Evolutionary conservation across 92 coral and sea anemone genomes (phyloP).

Genomic region (Phenganax stokvisi): DNA sequence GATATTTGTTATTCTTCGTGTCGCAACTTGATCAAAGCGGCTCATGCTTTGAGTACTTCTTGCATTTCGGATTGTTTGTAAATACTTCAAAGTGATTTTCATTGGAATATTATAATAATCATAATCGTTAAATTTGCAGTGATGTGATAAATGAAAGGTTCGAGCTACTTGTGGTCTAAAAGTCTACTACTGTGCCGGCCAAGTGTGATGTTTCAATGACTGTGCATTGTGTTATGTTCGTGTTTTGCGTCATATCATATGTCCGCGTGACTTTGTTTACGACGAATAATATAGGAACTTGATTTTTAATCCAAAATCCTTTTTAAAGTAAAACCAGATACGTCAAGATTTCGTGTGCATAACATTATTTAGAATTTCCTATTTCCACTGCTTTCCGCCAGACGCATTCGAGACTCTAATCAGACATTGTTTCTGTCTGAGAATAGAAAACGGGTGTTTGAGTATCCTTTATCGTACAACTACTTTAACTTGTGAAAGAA

Average conservation of each 20-base stretch:
- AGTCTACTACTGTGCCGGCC: not conserved
- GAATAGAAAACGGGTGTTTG: conserved; percentile 20
- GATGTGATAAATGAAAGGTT: not conserved
- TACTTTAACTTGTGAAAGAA: not conserved
- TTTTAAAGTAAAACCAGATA: not conserved
- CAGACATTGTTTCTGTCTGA: conserved; percentile 40
- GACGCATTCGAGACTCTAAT: conserved; percentile 38
- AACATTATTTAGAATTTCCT: not conserved
- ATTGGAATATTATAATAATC: conserved; percentile 20
- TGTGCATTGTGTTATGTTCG: not conserved
- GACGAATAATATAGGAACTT: not conserved
- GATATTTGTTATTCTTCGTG: conserved; percentile 9
- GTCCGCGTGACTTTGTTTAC: conserved; percentile 43
- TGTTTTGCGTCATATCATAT: conserved; percentile 25
- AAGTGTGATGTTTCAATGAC: not conserved
- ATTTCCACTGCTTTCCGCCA: conserved; percentile 1
- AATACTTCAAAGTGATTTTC: conserved; percentile 33
- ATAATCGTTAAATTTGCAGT: conserved; percentile 12
- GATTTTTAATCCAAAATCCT: conserved; percentile 17
- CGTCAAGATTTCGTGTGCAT: not conserved
- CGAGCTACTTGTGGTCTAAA: conserved; percentile 6
- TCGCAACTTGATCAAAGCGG: conserved; percentile 13
- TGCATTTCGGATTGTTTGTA: conserved; percentile 24
- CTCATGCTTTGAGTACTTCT: not conserved
- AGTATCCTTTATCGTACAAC: not conserved